Percentiles rank a stretch among this genome's conserved stretches.
Conservation (phyloP, 1,140 invertebrate species). For the Neodiprion fabricii region DNA sequence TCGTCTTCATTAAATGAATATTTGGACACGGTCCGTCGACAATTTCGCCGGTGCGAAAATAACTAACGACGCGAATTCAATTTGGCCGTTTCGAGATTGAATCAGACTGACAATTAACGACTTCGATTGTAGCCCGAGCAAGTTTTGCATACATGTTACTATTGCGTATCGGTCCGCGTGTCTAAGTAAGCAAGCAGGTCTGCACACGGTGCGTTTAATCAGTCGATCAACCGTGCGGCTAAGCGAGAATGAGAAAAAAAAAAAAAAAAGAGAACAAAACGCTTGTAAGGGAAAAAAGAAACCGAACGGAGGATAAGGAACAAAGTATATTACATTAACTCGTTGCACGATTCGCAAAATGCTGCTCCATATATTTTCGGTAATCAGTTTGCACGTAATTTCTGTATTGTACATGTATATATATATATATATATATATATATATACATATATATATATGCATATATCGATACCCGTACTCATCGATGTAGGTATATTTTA, state of each 20-base stretch:
- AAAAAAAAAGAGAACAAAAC: slow-evolving; percentile 9
- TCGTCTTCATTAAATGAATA: not conserved
- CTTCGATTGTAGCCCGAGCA: not conserved
- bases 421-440: not conserved
- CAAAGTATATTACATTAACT: too few species aligned
- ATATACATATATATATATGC: not conserved
- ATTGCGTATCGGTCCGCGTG: too few species aligned
- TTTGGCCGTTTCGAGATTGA: not conserved
- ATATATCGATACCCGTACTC: not conserved
- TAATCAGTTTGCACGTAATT: not conserved
- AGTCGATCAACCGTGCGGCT: slow-evolving; percentile 8
- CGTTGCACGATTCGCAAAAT: too few species aligned
- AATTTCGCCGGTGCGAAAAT: not conserved
- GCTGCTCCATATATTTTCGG: too few species aligned
- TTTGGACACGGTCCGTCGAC: not conserved
- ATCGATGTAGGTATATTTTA: too few species aligned
- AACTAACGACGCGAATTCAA: not conserved
- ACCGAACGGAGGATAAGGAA: too few species aligned
- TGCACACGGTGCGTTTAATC: slow-evolving; percentile 16
- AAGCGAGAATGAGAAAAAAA: not conserved
- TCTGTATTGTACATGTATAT: not conserved
- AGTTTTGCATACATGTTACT: too few species aligned
- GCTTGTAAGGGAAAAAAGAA: not conserved
- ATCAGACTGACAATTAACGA: not conserved
- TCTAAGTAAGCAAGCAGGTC: too few species aligned